Conservation (phyloP, 2,888 invertebrate species). For the Pocota personata region DNA sequence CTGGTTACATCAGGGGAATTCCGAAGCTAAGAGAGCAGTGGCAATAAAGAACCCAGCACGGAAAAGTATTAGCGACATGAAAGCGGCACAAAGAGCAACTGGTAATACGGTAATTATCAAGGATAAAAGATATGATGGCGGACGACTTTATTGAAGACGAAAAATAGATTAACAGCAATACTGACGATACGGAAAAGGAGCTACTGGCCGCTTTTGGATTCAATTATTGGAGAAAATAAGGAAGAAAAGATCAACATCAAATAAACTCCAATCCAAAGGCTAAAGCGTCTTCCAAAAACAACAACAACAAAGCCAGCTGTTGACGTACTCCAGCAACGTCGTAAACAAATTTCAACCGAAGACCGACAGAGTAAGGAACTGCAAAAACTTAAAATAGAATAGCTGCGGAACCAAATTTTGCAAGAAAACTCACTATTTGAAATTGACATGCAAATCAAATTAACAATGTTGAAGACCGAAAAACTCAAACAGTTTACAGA, state of each 20-base stretch:
- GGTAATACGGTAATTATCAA: not conserved
- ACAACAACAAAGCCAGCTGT: not conserved
- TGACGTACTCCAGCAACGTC: not conserved
- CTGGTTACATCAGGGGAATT: not conserved
- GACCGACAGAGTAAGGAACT: not conserved
- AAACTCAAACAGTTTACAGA: not conserved
- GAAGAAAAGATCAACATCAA: not conserved
- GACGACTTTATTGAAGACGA: not conserved
- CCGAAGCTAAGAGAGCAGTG: not conserved
- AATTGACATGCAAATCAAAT: not conserved
- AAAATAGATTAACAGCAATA: not conserved
- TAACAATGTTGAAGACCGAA: not conserved
- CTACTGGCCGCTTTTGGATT: not conserved
- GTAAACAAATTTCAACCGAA: not conserved
- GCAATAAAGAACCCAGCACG: not conserved
- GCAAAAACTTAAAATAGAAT: not conserved
- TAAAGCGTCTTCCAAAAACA: not conserved
- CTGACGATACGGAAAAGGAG: not conserved
- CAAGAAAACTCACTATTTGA: not conserved
- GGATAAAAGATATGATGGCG: not conserved
- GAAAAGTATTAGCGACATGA: not conserved
- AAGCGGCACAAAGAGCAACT: not conserved
- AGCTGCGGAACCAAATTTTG: not conserved
- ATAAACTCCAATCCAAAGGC: not conserved
- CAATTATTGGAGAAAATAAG: too few species aligned